Percentiles rank a stretch among this genome's conserved stretches.
These are phyloP conservation scores for Ceryle rudis DNA, from an alignment of 2,797 vertebrate species.

Conservation along the genomic window DNA sequence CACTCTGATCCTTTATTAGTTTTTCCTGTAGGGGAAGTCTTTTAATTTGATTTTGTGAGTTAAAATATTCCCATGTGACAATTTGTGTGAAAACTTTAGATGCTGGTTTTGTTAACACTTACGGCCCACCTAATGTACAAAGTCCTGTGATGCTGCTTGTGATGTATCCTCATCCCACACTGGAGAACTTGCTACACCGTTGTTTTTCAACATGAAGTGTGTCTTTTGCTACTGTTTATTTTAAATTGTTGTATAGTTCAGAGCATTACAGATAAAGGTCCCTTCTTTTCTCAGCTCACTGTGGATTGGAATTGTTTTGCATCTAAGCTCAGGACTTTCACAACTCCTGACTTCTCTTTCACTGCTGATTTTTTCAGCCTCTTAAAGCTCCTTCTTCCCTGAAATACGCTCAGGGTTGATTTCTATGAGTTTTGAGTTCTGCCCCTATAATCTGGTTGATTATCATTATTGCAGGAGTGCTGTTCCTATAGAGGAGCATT, in stretches of 20 bases:
- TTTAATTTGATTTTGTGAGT: not conserved
- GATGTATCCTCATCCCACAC: not conserved
- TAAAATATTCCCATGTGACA: slow-evolving; percentile 1
- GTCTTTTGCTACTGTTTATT: not conserved
- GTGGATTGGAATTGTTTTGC: not conserved
- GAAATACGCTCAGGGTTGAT: not conserved
- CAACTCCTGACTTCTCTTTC: not conserved
- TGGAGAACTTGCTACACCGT: not conserved
- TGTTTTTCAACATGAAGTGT: slow-evolving; percentile 1
- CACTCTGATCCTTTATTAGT: not conserved
- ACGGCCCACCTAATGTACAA: not conserved
- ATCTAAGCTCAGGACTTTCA: not conserved
- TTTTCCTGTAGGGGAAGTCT: not conserved
- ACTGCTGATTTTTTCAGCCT: not conserved
- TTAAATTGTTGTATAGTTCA: not conserved
- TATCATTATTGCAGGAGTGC: not conserved
- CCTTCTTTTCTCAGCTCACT: not conserved
- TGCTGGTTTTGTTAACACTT: not conserved
- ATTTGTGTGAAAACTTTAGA: not conserved
- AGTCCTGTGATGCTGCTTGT: not conserved
- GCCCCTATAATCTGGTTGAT: not conserved
- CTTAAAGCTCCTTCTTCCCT: not conserved
- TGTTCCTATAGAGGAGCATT: not conserved
- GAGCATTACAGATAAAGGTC: not conserved
- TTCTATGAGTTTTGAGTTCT: not conserved